Evolutionary conservation across 2,113 vertebrate species (phyloP).

Genomic region (Spermophilus dauricus): DNA sequence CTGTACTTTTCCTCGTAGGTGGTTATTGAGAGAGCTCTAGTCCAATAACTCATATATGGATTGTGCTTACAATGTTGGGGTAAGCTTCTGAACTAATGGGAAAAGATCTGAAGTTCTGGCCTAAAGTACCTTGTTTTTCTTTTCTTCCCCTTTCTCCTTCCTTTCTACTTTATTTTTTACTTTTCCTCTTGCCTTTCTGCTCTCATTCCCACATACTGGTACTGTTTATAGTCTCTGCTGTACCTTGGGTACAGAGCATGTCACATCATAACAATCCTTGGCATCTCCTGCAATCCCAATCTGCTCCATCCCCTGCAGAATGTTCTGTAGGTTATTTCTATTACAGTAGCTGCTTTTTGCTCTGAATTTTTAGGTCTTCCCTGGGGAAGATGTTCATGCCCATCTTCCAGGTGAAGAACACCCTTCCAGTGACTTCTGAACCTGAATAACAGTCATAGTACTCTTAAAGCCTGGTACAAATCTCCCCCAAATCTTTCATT

Average conservation of each 20-base stretch:
- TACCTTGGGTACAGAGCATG: too few relatives aligned
- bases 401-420: neutral
- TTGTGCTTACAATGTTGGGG: too few relatives aligned
- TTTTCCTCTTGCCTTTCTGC: neutral
- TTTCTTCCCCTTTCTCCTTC: neutral
- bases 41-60: too few relatives aligned
- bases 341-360: neutral
- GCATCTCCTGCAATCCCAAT: neutral
- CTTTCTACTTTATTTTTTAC: neutral
- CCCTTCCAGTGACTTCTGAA: neutral
- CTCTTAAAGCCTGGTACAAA: neutral
- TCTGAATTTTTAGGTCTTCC: neutral
- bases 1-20: neutral
- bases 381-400: neutral
- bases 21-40: neutral
- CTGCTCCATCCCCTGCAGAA: neutral
- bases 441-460: too few relatives aligned
- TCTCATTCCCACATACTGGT: neutral
- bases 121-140: neutral
- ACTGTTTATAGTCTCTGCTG: neutral
- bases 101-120: neutral
- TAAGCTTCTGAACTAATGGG: neutral
- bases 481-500: neutral
- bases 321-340: neutral
- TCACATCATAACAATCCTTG: neutral